Conservation (phyloP, 2,888 invertebrate genomes). For the Machimus rusticus region DNA sequence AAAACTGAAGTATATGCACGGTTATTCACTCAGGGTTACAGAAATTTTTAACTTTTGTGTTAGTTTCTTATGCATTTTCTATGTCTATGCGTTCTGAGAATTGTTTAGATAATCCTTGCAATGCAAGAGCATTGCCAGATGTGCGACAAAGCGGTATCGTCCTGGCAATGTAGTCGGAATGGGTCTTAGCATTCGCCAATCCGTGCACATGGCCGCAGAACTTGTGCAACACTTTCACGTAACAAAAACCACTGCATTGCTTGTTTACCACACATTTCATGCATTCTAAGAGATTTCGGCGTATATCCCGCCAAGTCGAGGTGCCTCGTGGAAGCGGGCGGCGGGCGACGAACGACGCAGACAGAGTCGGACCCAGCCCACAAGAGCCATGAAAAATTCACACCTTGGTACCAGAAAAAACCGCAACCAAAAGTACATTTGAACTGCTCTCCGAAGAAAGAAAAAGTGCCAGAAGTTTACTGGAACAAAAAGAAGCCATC, state of each 20-base stretch:
- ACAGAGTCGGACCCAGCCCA: constrained; percentile 4
- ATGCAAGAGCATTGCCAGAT: neutral
- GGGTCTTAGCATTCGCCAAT: neutral
- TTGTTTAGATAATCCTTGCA: neutral
- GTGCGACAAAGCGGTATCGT: neutral
- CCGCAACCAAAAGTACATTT: constrained; percentile 27
- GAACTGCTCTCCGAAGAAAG: constrained; percentile 14
- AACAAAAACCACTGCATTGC: constrained; percentile 35
- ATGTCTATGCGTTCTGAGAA: neutral
- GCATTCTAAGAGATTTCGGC: constrained; percentile 32
- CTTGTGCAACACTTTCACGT: constrained; percentile 39
- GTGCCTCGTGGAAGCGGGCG: neutral
- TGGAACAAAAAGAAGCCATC: constrained; percentile 37
- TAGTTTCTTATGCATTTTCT: too few species aligned
- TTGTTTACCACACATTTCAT: constrained; percentile 41
- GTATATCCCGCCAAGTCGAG: neutral
- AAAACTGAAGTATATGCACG: too few species aligned
- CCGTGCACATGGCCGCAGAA: neutral
- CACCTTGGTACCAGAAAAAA: constrained; percentile 37
- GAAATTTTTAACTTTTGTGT: too few species aligned
- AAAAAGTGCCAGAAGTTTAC: constrained; percentile 24
- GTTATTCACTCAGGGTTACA: too few species aligned
- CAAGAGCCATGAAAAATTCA: constrained; percentile 39
- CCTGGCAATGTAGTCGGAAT: neutral
- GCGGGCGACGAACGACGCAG: neutral